Evolutionary conservation across 2,113 vertebrate genomes (phyloP).

Genomic region (Saccopteryx leptura): DNA sequence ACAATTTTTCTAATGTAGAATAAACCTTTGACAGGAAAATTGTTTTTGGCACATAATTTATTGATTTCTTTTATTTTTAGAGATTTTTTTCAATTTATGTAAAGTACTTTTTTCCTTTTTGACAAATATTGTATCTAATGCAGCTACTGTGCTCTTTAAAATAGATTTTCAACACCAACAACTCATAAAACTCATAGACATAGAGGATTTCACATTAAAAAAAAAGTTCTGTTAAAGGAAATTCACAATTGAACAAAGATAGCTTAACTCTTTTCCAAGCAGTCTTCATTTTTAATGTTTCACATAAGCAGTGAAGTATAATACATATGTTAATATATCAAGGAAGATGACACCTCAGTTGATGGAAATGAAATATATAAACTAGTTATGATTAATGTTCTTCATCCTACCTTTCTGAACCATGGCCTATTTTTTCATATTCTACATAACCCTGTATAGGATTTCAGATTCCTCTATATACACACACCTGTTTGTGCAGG

Average conservation of each 20-base stretch:
- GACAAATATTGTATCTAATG: background rate
- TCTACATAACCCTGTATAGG: background rate
- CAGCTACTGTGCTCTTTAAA: background rate
- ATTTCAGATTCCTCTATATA: background rate
- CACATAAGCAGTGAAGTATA: slow-evolving; percentile 1
- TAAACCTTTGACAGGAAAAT: background rate
- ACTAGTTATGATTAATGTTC: slow-evolving; percentile 11
- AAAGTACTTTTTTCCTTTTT: slow-evolving; percentile 34
- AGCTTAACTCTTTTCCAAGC: slow-evolving; percentile 48
- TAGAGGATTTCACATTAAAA: background rate
- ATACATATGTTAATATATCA: slow-evolving; percentile 69
- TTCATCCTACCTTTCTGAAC: background rate
- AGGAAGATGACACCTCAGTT: slow-evolving; percentile 17
- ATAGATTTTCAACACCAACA: background rate
- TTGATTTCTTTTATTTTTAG: background rate
- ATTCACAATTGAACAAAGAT: slow-evolving; percentile 16
- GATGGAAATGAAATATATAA: slow-evolving; percentile 40
- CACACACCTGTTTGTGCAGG: background rate
- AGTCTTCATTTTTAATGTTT: slow-evolving; percentile 45
- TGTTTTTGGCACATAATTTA: background rate
- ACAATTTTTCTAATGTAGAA: background rate
- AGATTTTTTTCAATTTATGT: slow-evolving; percentile 13
- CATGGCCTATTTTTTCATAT: background rate
- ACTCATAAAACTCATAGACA: background rate
- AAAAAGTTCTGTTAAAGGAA: background rate